Conservation (phyloP, 2,888 invertebrate species). For the Ennomos quercinarius region DNA sequence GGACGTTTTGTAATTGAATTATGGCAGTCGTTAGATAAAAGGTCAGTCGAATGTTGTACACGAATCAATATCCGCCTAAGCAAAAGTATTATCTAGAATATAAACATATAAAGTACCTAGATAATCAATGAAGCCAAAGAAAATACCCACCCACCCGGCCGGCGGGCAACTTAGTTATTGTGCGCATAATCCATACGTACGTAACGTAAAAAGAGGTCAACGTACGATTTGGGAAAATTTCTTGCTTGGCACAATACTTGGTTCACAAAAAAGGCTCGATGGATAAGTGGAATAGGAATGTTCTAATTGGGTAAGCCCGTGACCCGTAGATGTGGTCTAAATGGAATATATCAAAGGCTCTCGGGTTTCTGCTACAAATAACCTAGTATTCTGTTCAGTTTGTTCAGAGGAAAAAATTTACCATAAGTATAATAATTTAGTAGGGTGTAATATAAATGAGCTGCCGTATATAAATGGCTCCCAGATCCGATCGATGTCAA, state of each 20-base stretch:
- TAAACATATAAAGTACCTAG: slow-evolving; percentile 25
- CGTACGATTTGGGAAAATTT: slow-evolving; percentile 41
- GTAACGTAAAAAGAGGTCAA: slow-evolving; percentile 36
- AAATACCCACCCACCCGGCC: slow-evolving; percentile 38
- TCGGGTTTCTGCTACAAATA: neutral
- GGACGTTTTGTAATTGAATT: slow-evolving; percentile 10
- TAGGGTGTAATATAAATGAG: too few relatives aligned
- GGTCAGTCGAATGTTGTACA: slow-evolving; percentile 12
- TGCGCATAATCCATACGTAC: slow-evolving; percentile 43
- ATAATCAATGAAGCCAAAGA: slow-evolving; percentile 49
- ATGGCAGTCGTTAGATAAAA: slow-evolving; percentile 5
- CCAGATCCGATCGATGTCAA: neutral
- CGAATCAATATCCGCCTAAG: slow-evolving; percentile 24
- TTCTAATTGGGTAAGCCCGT: slow-evolving; percentile 29
- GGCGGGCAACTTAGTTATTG: slow-evolving; percentile 42
- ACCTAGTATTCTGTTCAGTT: neutral
- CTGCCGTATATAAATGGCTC: too few relatives aligned
- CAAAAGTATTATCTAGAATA: slow-evolving; percentile 2
- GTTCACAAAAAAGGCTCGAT: slow-evolving; percentile 26
- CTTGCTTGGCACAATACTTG: slow-evolving; percentile 22
- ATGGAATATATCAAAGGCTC: slow-evolving; percentile 1
- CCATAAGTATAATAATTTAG: too few relatives aligned
- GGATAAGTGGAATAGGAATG: slow-evolving; percentile 27
- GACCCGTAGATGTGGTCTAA: slow-evolving; percentile 3
- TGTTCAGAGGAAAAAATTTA: too few relatives aligned